These are phyloP conservation scores for Catharus bicknelli DNA, from an alignment of 2,113 vertebrate species.

Conservation along the genomic window DNA sequence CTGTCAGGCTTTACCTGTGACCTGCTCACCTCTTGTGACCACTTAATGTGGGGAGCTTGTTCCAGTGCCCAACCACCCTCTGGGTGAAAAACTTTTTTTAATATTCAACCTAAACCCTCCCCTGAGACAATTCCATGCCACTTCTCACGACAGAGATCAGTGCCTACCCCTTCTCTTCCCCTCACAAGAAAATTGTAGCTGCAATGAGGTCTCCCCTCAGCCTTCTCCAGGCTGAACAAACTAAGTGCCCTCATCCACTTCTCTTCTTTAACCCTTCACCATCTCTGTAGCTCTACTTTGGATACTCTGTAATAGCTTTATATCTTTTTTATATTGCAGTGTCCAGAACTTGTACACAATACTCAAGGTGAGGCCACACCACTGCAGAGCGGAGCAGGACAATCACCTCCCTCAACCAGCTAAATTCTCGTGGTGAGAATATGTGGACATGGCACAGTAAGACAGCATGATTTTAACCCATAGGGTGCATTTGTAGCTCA, in stretches of 20 bases:
- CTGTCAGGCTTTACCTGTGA: background rate
- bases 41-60: background rate
- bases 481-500: background rate
- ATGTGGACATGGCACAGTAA: background rate
- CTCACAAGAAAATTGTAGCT: background rate
- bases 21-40: background rate
- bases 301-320: background rate
- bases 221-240: background rate
- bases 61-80: background rate
- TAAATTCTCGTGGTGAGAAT: background rate
- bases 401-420: background rate
- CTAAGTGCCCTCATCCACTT: background rate
- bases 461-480: background rate
- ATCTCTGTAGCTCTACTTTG: background rate
- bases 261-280: background rate
- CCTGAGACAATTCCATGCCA: background rate
- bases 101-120: background rate
- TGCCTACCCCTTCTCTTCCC: background rate
- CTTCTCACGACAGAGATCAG: background rate
- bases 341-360: background rate
- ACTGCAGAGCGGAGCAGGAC: rapidly evolving
- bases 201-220: background rate
- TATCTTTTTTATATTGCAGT: background rate
- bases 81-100: background rate
- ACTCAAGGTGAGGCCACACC: background rate